Base-by-base conservation (phyloP, 2,888 invertebrate species). In the Folsomia manolachei region DNA sequence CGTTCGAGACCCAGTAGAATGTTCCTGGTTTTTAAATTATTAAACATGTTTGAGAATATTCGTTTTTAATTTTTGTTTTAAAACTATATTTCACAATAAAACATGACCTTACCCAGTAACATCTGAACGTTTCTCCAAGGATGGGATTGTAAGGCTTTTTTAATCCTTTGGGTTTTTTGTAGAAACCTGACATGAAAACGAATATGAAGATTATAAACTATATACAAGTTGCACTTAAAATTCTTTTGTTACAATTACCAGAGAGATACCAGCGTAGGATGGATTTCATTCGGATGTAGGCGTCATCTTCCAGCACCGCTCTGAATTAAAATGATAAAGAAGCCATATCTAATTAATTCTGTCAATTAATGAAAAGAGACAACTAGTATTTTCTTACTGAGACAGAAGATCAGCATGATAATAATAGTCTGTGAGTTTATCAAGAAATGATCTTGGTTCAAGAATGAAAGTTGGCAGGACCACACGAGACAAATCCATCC, bases 101-200 rank as follows among this genome's bases (percentile, higher is more conserved):
- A 39, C 39, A 39, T 39, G 4, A 39, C 14, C 39, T 39, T 39
- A 39, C n/a, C 96, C 96, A 97, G 83, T 90, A 94, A 82, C 96
- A 96, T 0, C 96, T 88, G 85, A 94, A 96, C 0, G 90, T 91
- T 85, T 96, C 96, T 0, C 96, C 96, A 64, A 97, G 87, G 69
- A 96, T 93, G 0, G 96, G 96, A 86, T 97, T 97, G 83, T 96
- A 97, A 0, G 96, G 96, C 83, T 97, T 97, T 84, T 96, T 97
- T 63, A 96, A 86, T 1, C 96, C 96, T 84, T 93, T 94, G 0
- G 96, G 96, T 83, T 97, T 96, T 81, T 95, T 91, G 84, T 96
- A 94, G 83, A 96, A 89, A 1, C 96, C 95, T n/a, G n/a, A n/a
- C n/a, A n/a, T n/a, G n/a, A n/a, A n/a, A n/a, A n/a, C n/a, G n/a